Evolutionary conservation across 2,113 vertebrate genomes (phyloP), one percentile per base, ranked within the genome.

Genomic region (Xenotilapia longispinis): DNA sequence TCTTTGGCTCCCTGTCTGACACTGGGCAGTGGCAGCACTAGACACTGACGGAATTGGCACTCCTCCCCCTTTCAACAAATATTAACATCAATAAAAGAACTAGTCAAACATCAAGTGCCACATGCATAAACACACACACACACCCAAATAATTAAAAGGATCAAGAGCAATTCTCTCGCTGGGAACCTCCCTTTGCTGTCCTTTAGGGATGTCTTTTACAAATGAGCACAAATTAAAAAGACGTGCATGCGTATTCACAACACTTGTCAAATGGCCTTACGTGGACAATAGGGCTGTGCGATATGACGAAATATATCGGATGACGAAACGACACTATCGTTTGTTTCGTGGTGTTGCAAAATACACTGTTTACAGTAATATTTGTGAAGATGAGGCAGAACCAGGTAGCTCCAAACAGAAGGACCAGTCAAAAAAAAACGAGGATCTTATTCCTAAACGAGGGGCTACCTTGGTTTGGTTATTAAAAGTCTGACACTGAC

Each of bases 1-100:
- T 60, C 75, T 49, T 42, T 89, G 65, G 90, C 96, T 96, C 4
- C 95, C 92, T 40, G 94, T 49, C 86, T 97, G 97, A 84, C 97
- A 93, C 92, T 96, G 91, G 95, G 95, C 40, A 11, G 95, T 91
- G 38, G 97, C 97, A 40, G 96, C 96, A 92, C 96, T 96, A 36
- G 96, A 95, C 81, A 94, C 79, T 3, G 96, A 94, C 0, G 96
- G 95, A 60, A 96, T 94, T 23, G 96, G 95, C 88, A 96, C 94
- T 36, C 94, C 94, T 79, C 96, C 94, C 11, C 93, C 96, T 96
- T 55, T 65, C 4, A 36, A 87, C 6, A 82, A 17, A 84, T 23
- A 58, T 78, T n/a, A 58, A 49, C 14, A 78, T 49, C 21, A 42
- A 42, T 68, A 45, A 75, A 49, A 78, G 4, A 78, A 49, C 5